These are phyloP conservation scores for Parazoanthus swiftii DNA, from an alignment of 92 coral and sea anemone species.

Conservation along the genomic window DNA sequence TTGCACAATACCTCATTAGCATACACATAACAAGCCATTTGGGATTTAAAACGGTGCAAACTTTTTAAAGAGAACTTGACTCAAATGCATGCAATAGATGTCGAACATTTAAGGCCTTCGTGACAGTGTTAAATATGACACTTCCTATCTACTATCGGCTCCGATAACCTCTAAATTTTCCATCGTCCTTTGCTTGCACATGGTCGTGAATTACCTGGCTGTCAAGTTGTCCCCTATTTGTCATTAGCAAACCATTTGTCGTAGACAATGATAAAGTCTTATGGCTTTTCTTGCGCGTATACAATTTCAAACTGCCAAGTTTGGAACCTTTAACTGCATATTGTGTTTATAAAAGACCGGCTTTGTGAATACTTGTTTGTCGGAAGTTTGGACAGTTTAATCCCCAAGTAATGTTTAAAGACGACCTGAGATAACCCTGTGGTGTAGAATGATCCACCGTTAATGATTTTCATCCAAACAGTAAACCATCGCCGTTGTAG, in stretches of 20 bases:
- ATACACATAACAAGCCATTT: conserved; percentile 27
- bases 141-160: conserved; percentile 1
- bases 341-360: not conserved
- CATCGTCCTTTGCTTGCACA: not conserved
- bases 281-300: not conserved
- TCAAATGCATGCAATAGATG: not conserved
- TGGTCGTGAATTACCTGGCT: conserved; percentile 18
- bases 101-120: not conserved
- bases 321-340: conserved; percentile 10
- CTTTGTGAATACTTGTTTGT: not conserved
- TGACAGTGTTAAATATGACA: conserved; percentile 2
- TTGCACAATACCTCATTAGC: conserved; percentile 57
- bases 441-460: conserved; percentile 2
- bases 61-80: not conserved
- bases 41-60: not conserved
- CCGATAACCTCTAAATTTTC: not conserved
- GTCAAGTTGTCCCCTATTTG: conserved; percentile 16
- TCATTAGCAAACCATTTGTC: conserved; percentile 8
- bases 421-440: not conserved
- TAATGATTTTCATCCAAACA: conserved; percentile 17
- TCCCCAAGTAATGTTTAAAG: not conserved
- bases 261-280: conserved; percentile 11
- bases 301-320: conserved; percentile 31
- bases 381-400: conserved; percentile 14
- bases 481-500: not conserved